These are phyloP conservation scores for Drosophila kohkoa DNA, from an alignment of 1,140 invertebrate genomes.

Conservation along the genomic window DNA sequence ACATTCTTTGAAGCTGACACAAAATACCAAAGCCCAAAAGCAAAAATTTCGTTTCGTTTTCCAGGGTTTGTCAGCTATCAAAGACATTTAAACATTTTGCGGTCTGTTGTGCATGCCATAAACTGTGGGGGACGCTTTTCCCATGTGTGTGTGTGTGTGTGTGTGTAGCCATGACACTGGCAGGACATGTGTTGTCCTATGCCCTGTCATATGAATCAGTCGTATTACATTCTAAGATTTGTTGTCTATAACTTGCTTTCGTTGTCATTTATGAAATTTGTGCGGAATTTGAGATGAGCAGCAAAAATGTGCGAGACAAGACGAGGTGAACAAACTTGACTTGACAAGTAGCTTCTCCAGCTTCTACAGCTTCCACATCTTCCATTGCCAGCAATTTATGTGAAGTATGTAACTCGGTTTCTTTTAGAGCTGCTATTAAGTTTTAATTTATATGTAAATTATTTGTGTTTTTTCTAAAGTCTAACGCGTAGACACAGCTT, in stretches of 20 bases:
- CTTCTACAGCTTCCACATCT: neutral
- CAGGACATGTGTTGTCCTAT: constrained; percentile 63
- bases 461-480: constrained; percentile 41
- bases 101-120: constrained; percentile 62
- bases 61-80: constrained; percentile 48
- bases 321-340: constrained; percentile 69
- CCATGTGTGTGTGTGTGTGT: too few relatives aligned
- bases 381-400: constrained; percentile 32
- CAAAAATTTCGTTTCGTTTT: constrained; percentile 54
- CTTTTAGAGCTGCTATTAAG: constrained; percentile 56
- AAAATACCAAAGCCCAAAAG: constrained; percentile 60
- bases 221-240: constrained; percentile 48
- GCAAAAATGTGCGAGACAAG: constrained; percentile 61
- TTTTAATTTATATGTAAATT: constrained; percentile 83
- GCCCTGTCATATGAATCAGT: constrained; percentile 4
- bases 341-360: constrained; percentile 13
- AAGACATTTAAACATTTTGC: constrained; percentile 81
- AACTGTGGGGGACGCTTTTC: neutral
- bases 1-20: constrained; percentile 68
- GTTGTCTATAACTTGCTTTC: constrained; percentile 34
- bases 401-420: constrained; percentile 26
- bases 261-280: constrained; percentile 76
- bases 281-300: constrained; percentile 64
- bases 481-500: constrained; percentile 23
- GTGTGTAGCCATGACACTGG: constrained; percentile 3